Evolutionary conservation across 2,888 invertebrate genomes (phyloP).

Genomic region (Tortricodes alternella): DNA sequence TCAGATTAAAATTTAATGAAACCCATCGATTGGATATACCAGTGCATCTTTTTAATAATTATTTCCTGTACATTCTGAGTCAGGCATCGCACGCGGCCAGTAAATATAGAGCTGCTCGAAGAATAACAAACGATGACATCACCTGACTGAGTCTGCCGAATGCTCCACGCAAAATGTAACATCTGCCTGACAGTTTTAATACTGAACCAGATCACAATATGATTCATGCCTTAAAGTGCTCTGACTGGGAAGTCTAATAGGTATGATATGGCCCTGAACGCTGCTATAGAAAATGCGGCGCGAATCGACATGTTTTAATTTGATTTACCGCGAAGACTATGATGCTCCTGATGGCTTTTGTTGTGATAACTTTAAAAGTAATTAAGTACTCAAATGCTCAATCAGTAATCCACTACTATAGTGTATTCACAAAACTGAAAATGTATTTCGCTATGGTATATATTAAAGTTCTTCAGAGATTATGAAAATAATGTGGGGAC

Average conservation of each 20-base stretch:
- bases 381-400: not conserved
- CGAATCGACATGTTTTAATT: constrained; percentile 45
- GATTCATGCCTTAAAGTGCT: constrained; percentile 51
- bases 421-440: too few species aligned
- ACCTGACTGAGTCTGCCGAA: constrained; percentile 53
- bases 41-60: constrained; percentile 48
- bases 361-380: constrained; percentile 33
- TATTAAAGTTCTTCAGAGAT: too few species aligned
- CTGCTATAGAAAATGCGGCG: constrained; percentile 49
- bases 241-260: constrained; percentile 33
- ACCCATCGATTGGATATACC: too few species aligned
- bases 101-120: constrained; percentile 55
- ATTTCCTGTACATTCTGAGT: constrained; percentile 60
- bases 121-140: constrained; percentile 78
- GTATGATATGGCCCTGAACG: constrained; percentile 54
- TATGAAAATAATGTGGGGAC: too few species aligned
- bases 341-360: constrained; percentile 32
- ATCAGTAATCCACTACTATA: too few species aligned
- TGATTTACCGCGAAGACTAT: constrained; percentile 41
- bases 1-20: too few species aligned
- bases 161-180: constrained; percentile 50
- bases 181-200: constrained; percentile 39
- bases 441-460: too few species aligned
- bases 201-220: constrained; percentile 43
- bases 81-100: constrained; percentile 59